Base-by-base conservation (phyloP, 1,140 invertebrate species). In the Colletes gigas region DNA sequence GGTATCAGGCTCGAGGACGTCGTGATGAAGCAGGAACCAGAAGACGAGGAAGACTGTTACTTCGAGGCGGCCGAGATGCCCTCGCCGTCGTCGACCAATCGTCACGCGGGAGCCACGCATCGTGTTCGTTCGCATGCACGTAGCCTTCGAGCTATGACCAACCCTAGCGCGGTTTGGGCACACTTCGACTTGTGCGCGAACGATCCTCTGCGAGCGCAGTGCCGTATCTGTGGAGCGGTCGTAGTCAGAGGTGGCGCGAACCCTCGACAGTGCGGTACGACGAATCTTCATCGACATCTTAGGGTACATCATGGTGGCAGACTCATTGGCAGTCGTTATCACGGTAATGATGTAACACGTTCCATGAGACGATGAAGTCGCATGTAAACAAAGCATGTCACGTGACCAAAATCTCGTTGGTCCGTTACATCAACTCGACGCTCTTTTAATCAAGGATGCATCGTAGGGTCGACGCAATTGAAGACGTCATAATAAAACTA, bases 81-180 rank as follows among this genome's bases (percentile, higher is more conserved):
- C 8, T 69, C 87, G 19, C 69, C 85, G 4, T 83, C 83, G 15
- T 69, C 85, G 3, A 59, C 39, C 9, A 74, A 9, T 14, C 73
- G 57, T 0, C 71, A 44, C 3, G 54, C 71, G 68, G 59, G 74
- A 19, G 60, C 85, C 2, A 80, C 87, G 59, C 72, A 84, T n/a
- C 85, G 92, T 17, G 92, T 93, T n/a, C 88, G 92, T 21, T 93
- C 93, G 3, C 93, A 93, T 50, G 86, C 93, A 19, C 86, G 92
- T 4, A 93, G 92, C 75, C 81, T 93, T 3, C 82, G 92, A 30
- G 93, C 92, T 6, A 94, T 93, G 92, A 92, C 93, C 0, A 93
- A 93, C 71, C 92, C 93, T 1, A 93, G 93, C 83, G 93, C 93
- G 10, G 93, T 94, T 21, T 94, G 93, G 93, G 92, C 92, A 1